Base-by-base conservation (phyloP, 2,888 invertebrate genomes). In the Anodontia alba region DNA sequence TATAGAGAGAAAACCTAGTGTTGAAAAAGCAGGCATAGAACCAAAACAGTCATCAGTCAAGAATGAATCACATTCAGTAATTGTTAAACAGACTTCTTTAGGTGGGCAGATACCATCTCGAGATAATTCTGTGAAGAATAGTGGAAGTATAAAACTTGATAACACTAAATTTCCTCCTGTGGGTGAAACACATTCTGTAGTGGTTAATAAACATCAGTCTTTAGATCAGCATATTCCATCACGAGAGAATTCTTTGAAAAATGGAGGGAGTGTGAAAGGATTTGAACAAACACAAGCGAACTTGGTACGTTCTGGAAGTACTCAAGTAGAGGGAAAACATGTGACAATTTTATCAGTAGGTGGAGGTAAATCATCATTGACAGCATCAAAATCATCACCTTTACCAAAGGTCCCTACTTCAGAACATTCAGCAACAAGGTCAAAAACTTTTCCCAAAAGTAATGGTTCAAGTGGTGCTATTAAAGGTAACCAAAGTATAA, bases 271-370 rank as follows among this genome's bases (percentile, higher is more conserved):
- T 62, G 20, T 62, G 12, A 62, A 62, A 62, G 62, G 8, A 62
- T 1, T 1, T n/a, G 33, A 62, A 17, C 62, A 31, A 17, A 26
- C 46, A 12, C 66, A 36, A 36, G 42, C 42, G 20, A 26, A 38
- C 1, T 17, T 72, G 0, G 42, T 66, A 17, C 29, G 72, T 46
- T 49, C 71, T 31, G 43, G 75, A 10, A 79, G 79, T n/a, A 33
- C 26, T n/a, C 75, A 72, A 51, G 67, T 42, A 8, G 76, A 77
- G 38, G 54, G 43, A 33, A 81, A 71, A 31, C 49, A 71, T 75
- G 75, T 74, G 15, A 83, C 79, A 23, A 68, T 73, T 20, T 46
- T 83, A 43, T 38, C 67, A 12, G 29, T 80, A 17, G 83, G 76
- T 49, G 62, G 81, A 66, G 7, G 36, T 46, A 82, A 67, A 66